phyloP scores from a whole-genome alignment of 2,888 invertebrate species.

The Scaptomyza reducta region DNA sequence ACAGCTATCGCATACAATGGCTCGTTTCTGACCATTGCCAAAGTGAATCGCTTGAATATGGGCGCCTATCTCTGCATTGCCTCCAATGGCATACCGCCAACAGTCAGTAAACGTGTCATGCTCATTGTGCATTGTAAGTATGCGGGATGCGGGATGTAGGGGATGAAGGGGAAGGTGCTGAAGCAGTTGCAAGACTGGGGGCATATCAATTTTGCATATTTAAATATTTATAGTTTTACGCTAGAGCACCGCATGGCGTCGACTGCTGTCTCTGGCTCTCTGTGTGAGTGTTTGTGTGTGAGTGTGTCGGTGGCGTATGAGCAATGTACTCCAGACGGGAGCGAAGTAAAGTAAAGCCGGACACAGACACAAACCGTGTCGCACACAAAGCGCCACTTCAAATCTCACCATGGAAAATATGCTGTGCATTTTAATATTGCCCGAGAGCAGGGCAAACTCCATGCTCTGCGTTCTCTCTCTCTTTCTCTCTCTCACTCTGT shows the following conservation, averaged over 20 bases:
- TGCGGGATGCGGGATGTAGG: slow-evolving; percentile 17
- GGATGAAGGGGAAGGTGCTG: background rate
- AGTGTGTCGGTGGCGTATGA: slow-evolving; percentile 51
- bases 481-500: background rate
- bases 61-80: slow-evolving; percentile 93
- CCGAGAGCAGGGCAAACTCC: slow-evolving; percentile 18
- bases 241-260: slow-evolving; percentile 65
- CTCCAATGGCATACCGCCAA: slow-evolving; percentile 92
- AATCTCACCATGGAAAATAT: slow-evolving; percentile 71
- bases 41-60: slow-evolving; percentile 91
- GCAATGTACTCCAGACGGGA: slow-evolving; percentile 43
- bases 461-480: background rate
- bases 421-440: slow-evolving; percentile 72
- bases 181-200: slow-evolving; percentile 17
- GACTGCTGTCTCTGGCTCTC: background rate
- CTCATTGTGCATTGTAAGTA: slow-evolving; percentile 93
- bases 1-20: slow-evolving; percentile 88
- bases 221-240: slow-evolving; percentile 75
- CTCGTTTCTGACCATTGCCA: slow-evolving; percentile 88
- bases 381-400: slow-evolving; percentile 66
- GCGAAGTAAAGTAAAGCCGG: background rate
- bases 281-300: background rate
- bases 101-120: slow-evolving; percentile 91
- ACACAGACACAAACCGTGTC: slow-evolving; percentile 46
- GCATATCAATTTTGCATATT: slow-evolving; percentile 74